Base-by-base conservation (phyloP, 2,113 vertebrate species). In the Tapirus terrestris region DNA sequence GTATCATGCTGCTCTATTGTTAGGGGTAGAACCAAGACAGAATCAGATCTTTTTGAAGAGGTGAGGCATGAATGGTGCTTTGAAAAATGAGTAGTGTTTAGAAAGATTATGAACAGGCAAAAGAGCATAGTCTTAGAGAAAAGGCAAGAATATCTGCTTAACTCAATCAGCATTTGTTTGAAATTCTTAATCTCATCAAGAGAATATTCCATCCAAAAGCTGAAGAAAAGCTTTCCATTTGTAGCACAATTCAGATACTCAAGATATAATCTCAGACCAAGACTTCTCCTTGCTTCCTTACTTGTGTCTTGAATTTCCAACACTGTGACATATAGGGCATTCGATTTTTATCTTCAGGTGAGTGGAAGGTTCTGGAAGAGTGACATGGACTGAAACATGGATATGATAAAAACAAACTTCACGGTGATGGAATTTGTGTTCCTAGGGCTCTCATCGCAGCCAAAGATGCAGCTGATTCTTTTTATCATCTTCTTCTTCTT, bases 341-440 rank as follows among this genome's bases (percentile, higher is more conserved):
- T 39, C 86, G 33, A 63, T 82, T 80, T 94, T 84, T 83, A 4
- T 87, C 61, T 92, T 75, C 9, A 80, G 20, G 29, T 51, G 23
- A 45, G 1, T 43, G 11, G 29, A 29, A 45, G 3, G 2, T 63
- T n/a, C 25, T 60, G 2, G 56, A 13, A 82, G 27, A 67, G 5
- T 20, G 11, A 80, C 1, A 3, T 61, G 39, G 3, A 48, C 23
- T 60, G 27, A 53, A 45, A 60, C 85, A 84, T 92, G 87, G 23
- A 56, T 31, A 92, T 67, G 87, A 43, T 17, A 21, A 73, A 70
- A 76, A n/a, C 39, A 43, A 98, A 98, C 60, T 82, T 87, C 68
- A 98, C 96, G 4, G 98, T 98, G 93, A 96, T 97, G 12, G 98
- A 98, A 75, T 98, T 98, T 77, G 27, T 98, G 56, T 98, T 98